Conservation (phyloP, 2,113 vertebrate genomes). For the Hassar affinis region DNA sequence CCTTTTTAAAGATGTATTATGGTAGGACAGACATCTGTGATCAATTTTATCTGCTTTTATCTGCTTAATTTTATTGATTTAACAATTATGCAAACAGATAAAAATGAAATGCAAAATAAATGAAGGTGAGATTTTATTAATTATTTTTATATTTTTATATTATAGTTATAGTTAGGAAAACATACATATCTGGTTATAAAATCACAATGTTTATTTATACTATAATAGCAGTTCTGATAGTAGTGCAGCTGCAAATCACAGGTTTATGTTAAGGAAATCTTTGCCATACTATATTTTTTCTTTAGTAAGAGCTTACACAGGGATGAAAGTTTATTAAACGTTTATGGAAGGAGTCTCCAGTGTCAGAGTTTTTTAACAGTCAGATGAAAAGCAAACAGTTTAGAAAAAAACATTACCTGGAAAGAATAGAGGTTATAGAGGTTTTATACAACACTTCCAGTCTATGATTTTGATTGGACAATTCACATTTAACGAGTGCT, state of each 20-base stretch:
- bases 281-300: not conserved
- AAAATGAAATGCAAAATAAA: not conserved
- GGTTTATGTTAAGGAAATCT: not conserved
- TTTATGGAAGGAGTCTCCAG: not conserved
- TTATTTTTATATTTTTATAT: no score
- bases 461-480: not conserved
- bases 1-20: not conserved
- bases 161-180: not conserved
- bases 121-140: not conserved
- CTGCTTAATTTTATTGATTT: no score
- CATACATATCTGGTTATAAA: not conserved
- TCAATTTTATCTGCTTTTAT: not conserved
- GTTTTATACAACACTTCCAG: not conserved
- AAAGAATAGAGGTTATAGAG: not conserved
- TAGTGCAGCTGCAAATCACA: not conserved
- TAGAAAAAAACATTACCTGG: no score
- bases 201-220: not conserved
- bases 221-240: not conserved
- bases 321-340: not conserved
- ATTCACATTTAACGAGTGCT: no score
- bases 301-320: not conserved
- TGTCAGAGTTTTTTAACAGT: not conserved
- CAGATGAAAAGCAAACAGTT: not conserved
- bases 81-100: not conserved
- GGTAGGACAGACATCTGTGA: not conserved